These are phyloP conservation scores for Xestia xanthographa DNA, from an alignment of 2,888 invertebrate genomes.

Conservation along the genomic window DNA sequence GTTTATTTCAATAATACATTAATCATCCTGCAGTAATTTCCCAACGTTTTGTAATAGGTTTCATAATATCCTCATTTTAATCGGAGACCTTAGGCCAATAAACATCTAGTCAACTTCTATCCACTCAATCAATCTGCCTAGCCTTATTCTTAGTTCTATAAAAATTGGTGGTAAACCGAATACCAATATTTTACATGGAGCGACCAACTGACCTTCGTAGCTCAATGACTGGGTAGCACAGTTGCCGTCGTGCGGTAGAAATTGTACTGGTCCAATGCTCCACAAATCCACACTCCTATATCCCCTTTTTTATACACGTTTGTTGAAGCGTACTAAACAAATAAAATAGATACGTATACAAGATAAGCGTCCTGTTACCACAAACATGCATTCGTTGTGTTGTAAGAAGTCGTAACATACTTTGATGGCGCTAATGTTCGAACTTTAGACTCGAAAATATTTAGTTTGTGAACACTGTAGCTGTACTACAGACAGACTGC, in stretches of 20 bases:
- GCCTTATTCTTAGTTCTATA: too few species aligned
- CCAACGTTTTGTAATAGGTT: not conserved
- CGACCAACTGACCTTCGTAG: not conserved
- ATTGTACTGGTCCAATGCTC: not conserved
- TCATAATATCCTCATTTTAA: not conserved
- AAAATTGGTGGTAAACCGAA: not conserved
- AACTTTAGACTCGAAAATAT: conserved; percentile 25
- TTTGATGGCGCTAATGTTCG: not conserved
- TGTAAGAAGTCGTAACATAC: conserved; percentile 6
- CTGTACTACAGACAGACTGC: too few species aligned
- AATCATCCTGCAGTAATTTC: conserved; percentile 7
- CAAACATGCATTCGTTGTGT: conserved; percentile 25
- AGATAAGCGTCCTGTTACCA: conserved; percentile 10
- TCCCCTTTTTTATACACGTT: not conserved
- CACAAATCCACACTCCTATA: not conserved
- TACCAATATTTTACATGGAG: not conserved
- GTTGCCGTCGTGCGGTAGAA: not conserved
- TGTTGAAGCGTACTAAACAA: not conserved
- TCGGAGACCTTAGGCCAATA: not conserved
- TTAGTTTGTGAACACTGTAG: not conserved
- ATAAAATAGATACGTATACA: not conserved
- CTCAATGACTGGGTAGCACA: too few species aligned
- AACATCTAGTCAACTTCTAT: not conserved
- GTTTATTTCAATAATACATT: too few species aligned
- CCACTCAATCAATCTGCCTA: not conserved